Base-by-base conservation (phyloP, 2,888 invertebrate genomes). In the Drosophila neoperkinsi region DNA sequence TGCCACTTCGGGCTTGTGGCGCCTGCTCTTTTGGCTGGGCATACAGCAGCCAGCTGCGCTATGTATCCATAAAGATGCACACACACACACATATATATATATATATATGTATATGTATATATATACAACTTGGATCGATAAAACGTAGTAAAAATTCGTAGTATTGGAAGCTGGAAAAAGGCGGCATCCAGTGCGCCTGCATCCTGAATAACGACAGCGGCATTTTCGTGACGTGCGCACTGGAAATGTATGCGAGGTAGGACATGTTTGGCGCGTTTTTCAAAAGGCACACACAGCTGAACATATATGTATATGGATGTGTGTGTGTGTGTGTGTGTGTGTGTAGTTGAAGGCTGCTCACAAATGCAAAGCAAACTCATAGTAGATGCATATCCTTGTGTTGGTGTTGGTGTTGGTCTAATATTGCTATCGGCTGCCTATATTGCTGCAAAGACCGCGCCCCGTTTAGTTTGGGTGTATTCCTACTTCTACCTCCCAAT, bases 231-330 rank as follows among this genome's bases (percentile, higher is more conserved):
- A 79, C 88, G 88, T 91, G 89, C 91, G 88, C 91, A 91, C 91
- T 91, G 91, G 88, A 89, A 91, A 87, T 76, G 63, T 71, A 71
- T 77, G 91, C 90, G 91, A 91, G 91, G 91, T 91, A 91, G 91
- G 91, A 89, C 91, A 91, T 91, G 91, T 91, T 91, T 91, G 91
- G 91, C 91, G 91, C 91, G 91, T 84, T 85, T 90, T 87, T 87
- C 81, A 75, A 74, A 80, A 60, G 76, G 64, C 75, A 71, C 53
- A 74, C 38, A 61, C 58, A 36, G 38, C 16, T 36, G 18, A 36
- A 57, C 31, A 56, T 16, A 56, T 5, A 56, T 5, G 16, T 3
- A 21, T 1, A 55, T 36, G 11, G 4, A 16, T 49, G 38, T 30
- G 51, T 59, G 31, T 69, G 56, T 59, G 64, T 71, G 51, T 34